phyloP scores from a whole-genome alignment of 2,113 vertebrate species.

The Brachyhypopomus occidentalis region DNA sequence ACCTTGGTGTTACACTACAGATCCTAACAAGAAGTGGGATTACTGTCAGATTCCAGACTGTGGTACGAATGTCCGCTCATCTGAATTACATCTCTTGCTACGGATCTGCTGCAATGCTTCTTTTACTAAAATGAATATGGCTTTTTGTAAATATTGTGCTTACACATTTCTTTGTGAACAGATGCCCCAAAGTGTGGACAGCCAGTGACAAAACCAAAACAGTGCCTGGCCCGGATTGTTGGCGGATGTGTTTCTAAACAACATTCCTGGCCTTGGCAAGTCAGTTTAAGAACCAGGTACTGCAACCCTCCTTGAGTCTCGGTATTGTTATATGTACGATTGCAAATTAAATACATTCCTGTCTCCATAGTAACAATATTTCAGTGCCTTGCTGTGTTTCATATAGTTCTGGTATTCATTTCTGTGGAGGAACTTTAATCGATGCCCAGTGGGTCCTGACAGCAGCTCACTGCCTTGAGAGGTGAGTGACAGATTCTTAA shows the following conservation, averaged over 20 bases:
- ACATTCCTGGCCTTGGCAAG: slow-evolving; percentile 97
- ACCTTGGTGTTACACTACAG: slow-evolving; percentile 94
- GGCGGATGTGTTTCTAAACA: slow-evolving; percentile 84
- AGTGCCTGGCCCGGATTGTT: slow-evolving; percentile 90
- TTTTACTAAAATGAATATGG: too few species aligned
- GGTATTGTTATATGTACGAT: too few species aligned
- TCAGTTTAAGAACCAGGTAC: slow-evolving; percentile 88
- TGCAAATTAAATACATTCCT: too few species aligned
- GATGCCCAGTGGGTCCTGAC: slow-evolving; percentile 89
- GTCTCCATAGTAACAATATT: neutral
- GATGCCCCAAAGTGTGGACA: slow-evolving; percentile 79
- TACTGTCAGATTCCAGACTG: slow-evolving; percentile 89
- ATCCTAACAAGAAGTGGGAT: slow-evolving; percentile 82
- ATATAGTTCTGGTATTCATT: slow-evolving; percentile 77
- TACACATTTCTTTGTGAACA: slow-evolving; percentile 34
- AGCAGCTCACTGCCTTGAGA: slow-evolving; percentile 88
- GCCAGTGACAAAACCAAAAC: slow-evolving; percentile 73
- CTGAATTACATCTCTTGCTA: too few species aligned
- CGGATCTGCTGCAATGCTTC: too few species aligned
- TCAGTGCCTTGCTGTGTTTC: slow-evolving; percentile 8
- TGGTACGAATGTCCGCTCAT: slow-evolving; percentile 64
- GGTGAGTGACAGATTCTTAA: slow-evolving; percentile 66
- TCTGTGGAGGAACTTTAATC: slow-evolving; percentile 92
- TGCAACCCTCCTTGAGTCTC: neutral
- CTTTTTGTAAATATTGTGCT: too few species aligned